Evolutionary conservation across 2,888 invertebrate species (phyloP).

Genomic region (Exephanes ischioxanthus): DNA sequence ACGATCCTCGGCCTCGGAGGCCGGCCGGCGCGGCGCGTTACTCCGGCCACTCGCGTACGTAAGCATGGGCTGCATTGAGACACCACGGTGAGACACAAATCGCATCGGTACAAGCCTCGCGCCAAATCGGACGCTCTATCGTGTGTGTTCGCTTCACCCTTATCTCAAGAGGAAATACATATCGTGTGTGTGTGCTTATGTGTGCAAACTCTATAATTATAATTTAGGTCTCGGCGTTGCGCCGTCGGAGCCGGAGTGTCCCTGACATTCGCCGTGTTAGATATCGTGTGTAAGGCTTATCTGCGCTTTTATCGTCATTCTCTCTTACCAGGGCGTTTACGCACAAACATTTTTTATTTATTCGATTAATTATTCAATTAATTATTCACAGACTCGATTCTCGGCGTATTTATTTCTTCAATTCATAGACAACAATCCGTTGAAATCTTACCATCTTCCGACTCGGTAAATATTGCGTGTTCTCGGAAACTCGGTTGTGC

Average conservation of each 20-base stretch:
- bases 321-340: not conserved
- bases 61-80: constrained; percentile 77
- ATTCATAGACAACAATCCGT: not conserved
- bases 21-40: constrained; percentile 35
- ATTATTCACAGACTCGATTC: not conserved
- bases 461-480: not conserved
- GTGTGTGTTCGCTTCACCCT: not conserved
- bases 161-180: constrained; percentile 72
- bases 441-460: not conserved
- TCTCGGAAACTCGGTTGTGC: not conserved
- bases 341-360: not conserved
- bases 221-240: constrained; percentile 20
- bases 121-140: not conserved
- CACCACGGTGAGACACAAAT: constrained; percentile 21
- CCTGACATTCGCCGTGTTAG: constrained; percentile 73
- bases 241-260: constrained; percentile 63
- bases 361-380: not conserved
- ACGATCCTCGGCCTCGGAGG: constrained; percentile 76
- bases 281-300: not conserved
- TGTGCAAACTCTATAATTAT: constrained; percentile 20
- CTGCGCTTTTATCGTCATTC: not conserved
- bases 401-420: not conserved
- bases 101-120: constrained; percentile 38
- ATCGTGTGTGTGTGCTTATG: constrained; percentile 49
- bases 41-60: constrained; percentile 71